Evolutionary conservation across 1,140 invertebrate species (phyloP), one percentile per base, ranked within the genome.

Genomic region (Sycophila sp.): DNA sequence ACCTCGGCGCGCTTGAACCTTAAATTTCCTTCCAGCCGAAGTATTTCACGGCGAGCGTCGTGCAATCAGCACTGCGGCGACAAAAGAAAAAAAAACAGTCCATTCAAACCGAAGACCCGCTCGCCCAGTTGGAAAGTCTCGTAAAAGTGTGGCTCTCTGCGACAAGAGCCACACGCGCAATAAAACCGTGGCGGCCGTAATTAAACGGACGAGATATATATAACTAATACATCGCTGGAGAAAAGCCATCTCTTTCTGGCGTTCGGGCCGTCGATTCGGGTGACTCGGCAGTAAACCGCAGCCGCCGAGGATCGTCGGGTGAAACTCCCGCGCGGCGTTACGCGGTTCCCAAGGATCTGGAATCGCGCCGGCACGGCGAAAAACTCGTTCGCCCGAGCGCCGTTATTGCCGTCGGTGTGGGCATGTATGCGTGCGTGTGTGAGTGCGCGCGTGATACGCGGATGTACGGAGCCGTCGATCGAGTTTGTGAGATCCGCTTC

Each of bases 301-400:
- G 13, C 42, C 42, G 42, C 42, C 0, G 42, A 47, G 19, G 42
- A 47, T 22, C 49, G 22, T 13, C 4, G 15, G 34, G 51, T 55
- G 51, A 55, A 55, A 55, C 49, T 51, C 26, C 19, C 51, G 17
- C 1, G 15, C 11, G 3, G 1, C 24, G 42, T 47, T 22, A 22
- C 42, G 19, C 42, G 7, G 28, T 55, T 55, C 30, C 51, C 51
- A 55, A 55, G 51, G 51, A 55, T 55, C 30, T 55, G 51, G 51
- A 55, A 55, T 51, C 49, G 49, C 26, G 11, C 26, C 26, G 10
- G 19, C 19, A 17, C 4, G 42, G n/a, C n/a, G n/a, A n/a, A n/a
- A 55, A 34, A 55, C 30, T 55, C 28, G 51, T 55, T 55, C 28
- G 51, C 34, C 28, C 28, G 28, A 32, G 26, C n/a, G 42, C 51